phyloP scores from a whole-genome alignment of 2,888 invertebrate species.

The Apamea anceps region DNA sequence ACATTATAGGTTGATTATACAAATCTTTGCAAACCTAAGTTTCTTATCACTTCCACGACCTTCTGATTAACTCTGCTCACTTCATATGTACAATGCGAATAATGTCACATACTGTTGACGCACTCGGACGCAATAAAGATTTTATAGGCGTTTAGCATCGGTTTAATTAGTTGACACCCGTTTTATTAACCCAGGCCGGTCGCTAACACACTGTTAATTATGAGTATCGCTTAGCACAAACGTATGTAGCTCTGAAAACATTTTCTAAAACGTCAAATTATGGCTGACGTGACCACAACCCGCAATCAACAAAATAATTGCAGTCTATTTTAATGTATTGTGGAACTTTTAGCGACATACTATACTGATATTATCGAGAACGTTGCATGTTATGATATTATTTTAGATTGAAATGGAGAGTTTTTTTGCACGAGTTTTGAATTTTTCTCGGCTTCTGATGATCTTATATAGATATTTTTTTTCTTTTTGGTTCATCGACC shows the following conservation, averaged over 20 bases:
- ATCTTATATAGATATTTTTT: too few relatives aligned
- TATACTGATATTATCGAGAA: slow-evolving; percentile 13
- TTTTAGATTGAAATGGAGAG: background rate
- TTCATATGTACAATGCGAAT: slow-evolving; percentile 7
- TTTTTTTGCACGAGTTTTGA: background rate
- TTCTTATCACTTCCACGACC: background rate
- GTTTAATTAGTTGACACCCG: slow-evolving; percentile 58
- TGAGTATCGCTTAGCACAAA: slow-evolving; percentile 31
- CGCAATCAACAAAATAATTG: slow-evolving; percentile 43
- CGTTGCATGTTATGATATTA: background rate
- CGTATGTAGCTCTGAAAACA: slow-evolving; percentile 1
- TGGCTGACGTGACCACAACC: slow-evolving; percentile 39
- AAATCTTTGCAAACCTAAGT: background rate
- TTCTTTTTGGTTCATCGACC: too few relatives aligned
- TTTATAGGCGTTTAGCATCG: slow-evolving; percentile 50
- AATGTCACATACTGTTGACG: slow-evolving; percentile 23
- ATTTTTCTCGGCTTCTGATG: background rate
- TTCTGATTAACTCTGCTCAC: background rate
- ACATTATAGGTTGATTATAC: too few relatives aligned
- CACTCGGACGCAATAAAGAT: slow-evolving; percentile 52
- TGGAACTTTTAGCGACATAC: background rate
- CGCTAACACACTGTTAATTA: slow-evolving; percentile 41
- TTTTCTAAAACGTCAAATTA: slow-evolving; percentile 49
- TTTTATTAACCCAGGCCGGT: slow-evolving; percentile 32
- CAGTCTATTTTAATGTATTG: slow-evolving; percentile 15